These are phyloP conservation scores for Zoanthus sociatus DNA, from an alignment of 92 coral and sea anemone species.

Conservation along the genomic window DNA sequence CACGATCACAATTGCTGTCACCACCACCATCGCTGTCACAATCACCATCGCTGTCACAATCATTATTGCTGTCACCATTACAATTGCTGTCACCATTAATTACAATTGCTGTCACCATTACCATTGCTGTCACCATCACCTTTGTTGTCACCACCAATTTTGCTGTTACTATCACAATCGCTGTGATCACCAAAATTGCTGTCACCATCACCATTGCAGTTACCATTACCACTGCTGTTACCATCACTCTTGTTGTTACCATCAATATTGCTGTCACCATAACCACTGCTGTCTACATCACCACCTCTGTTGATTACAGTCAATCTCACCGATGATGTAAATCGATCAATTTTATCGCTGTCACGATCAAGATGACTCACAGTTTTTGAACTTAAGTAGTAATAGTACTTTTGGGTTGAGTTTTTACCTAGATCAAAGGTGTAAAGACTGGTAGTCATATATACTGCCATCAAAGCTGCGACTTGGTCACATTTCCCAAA, in stretches of 20 bases:
- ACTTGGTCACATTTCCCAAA: constrained; percentile 30
- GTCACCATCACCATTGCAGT: neutral
- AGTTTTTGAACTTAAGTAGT: neutral
- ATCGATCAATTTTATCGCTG: no score
- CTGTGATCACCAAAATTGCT: neutral
- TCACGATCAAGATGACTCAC: neutral
- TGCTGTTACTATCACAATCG: neutral
- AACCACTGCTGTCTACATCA: no score
- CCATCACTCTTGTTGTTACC: neutral
- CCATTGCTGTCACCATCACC: neutral
- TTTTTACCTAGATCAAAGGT: neutral
- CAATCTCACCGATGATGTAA: no score
- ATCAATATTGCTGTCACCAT: no score
- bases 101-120: neutral
- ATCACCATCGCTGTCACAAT: neutral
- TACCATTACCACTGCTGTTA: no score
- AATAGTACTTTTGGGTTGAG: no score
- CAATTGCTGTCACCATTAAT: neutral
- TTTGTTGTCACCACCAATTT: neutral
- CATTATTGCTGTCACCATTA: neutral
- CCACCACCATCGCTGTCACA: neutral
- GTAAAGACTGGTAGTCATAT: neutral
- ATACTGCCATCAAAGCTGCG: constrained; percentile 4
- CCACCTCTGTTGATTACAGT: no score
- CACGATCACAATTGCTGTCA: neutral